Percentiles rank a stretch among this genome's conserved stretches.
Evolutionary conservation across 2,888 invertebrate genomes (phyloP).

Genomic region (Sabellastarte sp.): DNA sequence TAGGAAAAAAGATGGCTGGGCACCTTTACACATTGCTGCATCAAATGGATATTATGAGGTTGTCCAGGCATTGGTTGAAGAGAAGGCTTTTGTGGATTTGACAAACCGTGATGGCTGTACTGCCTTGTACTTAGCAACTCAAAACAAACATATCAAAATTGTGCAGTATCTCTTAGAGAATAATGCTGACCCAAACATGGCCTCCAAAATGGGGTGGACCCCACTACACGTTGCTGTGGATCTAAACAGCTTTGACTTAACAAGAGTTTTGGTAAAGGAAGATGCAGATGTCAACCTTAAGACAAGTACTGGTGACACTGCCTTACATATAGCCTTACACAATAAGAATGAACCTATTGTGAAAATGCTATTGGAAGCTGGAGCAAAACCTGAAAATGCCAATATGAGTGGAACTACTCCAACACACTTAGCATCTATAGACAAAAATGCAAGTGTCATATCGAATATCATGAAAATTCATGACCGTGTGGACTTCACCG

Average conservation of each 20-base stretch:
- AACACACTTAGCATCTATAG: conserved; percentile 16
- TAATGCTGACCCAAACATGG: conserved; percentile 7
- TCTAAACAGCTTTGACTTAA: neutral
- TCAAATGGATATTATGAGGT: conserved; percentile 18
- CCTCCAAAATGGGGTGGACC: conserved; percentile 14
- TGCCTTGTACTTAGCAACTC: conserved; percentile 26
- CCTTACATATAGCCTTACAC: conserved; percentile 6
- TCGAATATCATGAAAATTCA: conserved; percentile 7
- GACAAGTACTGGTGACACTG: conserved; percentile 1
- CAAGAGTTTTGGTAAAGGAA: conserved; percentile 6
- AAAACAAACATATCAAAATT: conserved; percentile 13
- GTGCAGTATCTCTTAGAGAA: conserved; percentile 6
- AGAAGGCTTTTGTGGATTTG: conserved; percentile 11
- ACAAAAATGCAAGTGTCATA: conserved; percentile 9
- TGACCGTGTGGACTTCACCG: conserved; percentile 6
- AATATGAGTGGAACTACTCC: conserved; percentile 11
- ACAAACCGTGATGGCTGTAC: conserved; percentile 18
- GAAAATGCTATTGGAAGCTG: conserved; percentile 7
- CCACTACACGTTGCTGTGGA: conserved; percentile 21
- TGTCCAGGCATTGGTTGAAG: conserved; percentile 11
- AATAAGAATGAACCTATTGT: conserved; percentile 12
- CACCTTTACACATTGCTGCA: conserved; percentile 24
- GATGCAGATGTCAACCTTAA: conserved; percentile 11
- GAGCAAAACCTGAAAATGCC: conserved; percentile 10
- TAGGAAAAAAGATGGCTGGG: conserved; percentile 20